A percentile compares a stretch with the other conserved stretches of the same genome.
Conservation (phyloP, 2,797 vertebrate species). For the Phylloscopus collybita region DNA sequence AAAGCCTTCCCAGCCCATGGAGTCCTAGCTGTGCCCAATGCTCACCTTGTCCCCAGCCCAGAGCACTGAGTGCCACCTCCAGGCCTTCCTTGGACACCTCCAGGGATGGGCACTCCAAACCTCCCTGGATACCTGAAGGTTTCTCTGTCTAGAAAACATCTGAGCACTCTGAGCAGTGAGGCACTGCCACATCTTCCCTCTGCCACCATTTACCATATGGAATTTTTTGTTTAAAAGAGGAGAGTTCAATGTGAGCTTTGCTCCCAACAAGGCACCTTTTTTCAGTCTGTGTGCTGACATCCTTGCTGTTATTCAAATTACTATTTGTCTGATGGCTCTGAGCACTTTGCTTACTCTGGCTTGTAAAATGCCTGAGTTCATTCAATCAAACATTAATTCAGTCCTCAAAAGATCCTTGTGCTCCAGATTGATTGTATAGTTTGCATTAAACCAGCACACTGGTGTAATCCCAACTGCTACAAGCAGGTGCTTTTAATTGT, state of each 20-base stretch:
- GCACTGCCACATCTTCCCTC: not conserved
- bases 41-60: not conserved
- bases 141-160: not conserved
- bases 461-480: not conserved
- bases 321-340: not conserved
- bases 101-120: not conserved
- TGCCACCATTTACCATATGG: fast-evolving
- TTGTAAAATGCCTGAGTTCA: conserved; percentile 12
- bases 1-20: fast-evolving
- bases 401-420: not conserved
- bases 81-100: not conserved
- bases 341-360: not conserved
- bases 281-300: not conserved
- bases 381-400: conserved; percentile 35
- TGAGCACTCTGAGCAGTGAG: not conserved
- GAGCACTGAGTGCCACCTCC: not conserved
- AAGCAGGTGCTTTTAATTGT: conserved; percentile 8
- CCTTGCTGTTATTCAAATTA: not conserved
- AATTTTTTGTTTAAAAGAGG: not conserved
- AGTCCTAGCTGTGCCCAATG: fast-evolving
- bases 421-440: not conserved
- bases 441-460: not conserved
- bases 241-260: not conserved
- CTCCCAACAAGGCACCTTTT: not conserved
- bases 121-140: not conserved